phyloP scores from a whole-genome alignment of 2,113 vertebrate species.

The Macrotus californicus region DNA sequence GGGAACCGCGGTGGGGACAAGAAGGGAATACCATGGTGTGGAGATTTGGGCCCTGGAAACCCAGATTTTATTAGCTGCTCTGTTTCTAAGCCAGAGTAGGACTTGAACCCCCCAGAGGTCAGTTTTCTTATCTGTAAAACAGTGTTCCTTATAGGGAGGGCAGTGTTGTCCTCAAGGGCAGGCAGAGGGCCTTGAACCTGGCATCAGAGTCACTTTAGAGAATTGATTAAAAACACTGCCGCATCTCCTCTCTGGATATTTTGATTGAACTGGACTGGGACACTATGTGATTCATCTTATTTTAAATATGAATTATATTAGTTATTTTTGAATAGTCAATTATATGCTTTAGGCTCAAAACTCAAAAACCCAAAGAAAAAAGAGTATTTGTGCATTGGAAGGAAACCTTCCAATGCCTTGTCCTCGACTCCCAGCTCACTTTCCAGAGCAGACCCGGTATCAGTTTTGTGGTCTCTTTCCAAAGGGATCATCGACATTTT shows the following conservation, averaged over 20 bases:
- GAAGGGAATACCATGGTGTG: background rate
- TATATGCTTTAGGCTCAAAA: background rate
- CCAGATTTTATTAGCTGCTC: background rate
- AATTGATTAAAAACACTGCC: background rate
- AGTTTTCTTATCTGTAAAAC: background rate
- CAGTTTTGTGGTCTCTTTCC: background rate
- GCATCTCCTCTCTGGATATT: background rate
- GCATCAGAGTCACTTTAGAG: background rate
- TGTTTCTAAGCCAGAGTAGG: background rate
- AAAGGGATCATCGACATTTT: background rate
- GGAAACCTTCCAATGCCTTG: background rate
- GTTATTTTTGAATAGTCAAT: background rate
- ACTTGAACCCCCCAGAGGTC: background rate
- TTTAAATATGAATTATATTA: slow-evolving; percentile 15
- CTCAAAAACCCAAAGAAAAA: background rate
- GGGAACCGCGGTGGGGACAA: background rate
- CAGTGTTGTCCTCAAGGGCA: background rate
- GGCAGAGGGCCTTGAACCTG: background rate
- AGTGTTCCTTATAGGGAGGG: background rate
- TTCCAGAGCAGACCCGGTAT: background rate
- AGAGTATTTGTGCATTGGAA: background rate
- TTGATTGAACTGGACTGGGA: background rate
- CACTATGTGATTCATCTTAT: background rate
- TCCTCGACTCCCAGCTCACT: background rate
- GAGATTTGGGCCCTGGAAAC: background rate